These are phyloP conservation scores for Eumaeus atala DNA, from an alignment of 1,140 invertebrate genomes.

Conservation along the genomic window DNA sequence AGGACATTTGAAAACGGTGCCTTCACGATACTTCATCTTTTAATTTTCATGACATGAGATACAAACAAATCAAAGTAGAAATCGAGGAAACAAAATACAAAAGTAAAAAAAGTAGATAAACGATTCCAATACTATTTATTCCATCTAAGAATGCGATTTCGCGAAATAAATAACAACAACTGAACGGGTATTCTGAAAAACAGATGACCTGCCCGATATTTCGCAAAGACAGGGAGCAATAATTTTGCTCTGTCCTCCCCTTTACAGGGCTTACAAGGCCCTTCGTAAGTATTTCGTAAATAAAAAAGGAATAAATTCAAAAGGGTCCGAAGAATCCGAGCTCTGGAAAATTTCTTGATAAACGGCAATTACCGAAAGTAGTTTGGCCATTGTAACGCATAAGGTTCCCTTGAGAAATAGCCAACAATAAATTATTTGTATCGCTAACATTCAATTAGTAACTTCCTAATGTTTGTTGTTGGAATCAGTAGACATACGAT, in stretches of 20 bases:
- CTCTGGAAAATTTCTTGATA: slow-evolving; percentile 20
- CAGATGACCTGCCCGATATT: slow-evolving; percentile 20
- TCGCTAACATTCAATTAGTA: slow-evolving; percentile 6
- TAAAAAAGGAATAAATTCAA: slow-evolving; percentile 20
- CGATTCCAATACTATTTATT: slow-evolving; percentile 4
- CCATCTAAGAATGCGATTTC: slow-evolving; percentile 12
- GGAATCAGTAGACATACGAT: slow-evolving; percentile 3
- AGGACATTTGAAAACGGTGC: too few species aligned
- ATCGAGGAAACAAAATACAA: too few species aligned
- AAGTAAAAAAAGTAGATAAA: too few species aligned
- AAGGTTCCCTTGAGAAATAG: slow-evolving; percentile 18
- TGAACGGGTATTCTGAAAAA: slow-evolving; percentile 17
- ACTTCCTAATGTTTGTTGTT: slow-evolving; percentile 8
- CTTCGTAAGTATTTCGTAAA: slow-evolving; percentile 18
- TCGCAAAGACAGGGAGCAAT: slow-evolving; percentile 18
- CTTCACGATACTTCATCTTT: too few species aligned
- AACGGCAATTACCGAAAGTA: slow-evolving; percentile 17
- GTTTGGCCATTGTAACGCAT: slow-evolving; percentile 8
- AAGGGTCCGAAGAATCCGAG: slow-evolving; percentile 14
- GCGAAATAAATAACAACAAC: slow-evolving; percentile 16
- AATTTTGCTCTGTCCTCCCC: slow-evolving; percentile 18
- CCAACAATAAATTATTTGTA: slow-evolving; percentile 7
- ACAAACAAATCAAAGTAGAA: too few species aligned
- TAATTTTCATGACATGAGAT: too few species aligned
- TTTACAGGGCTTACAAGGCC: slow-evolving; percentile 13